A percentile compares a stretch with the other conserved stretches of the same genome.
These are phyloP conservation scores for Melospiza georgiana DNA, from an alignment of 2,113 vertebrate species.

Conservation along the genomic window DNA sequence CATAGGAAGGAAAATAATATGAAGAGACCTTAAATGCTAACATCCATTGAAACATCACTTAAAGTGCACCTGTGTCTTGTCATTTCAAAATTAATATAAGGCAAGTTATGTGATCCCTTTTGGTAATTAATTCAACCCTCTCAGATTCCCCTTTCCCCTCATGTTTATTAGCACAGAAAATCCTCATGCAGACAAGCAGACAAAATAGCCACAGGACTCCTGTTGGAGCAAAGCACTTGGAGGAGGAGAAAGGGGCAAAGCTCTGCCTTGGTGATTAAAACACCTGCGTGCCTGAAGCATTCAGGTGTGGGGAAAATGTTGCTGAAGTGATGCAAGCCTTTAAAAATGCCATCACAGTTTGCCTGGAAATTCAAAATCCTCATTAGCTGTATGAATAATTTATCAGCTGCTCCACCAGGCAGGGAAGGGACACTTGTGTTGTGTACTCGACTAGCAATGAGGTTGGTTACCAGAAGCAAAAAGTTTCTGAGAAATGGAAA, in stretches of 20 bases:
- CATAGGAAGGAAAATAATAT: not conserved
- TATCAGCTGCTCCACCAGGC: slow-evolving; percentile 52
- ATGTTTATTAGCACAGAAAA: slow-evolving; percentile 34
- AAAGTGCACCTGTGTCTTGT: slow-evolving; percentile 54
- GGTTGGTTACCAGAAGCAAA: not conserved
- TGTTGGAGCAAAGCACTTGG: slow-evolving; percentile 29
- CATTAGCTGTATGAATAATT: slow-evolving; percentile 70
- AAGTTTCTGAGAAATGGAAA: slow-evolving; percentile 4
- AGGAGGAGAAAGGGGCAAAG: not conserved
- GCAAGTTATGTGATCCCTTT: slow-evolving; percentile 14
- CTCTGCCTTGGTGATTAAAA: slow-evolving; percentile 34
- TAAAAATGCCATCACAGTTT: slow-evolving; percentile 49
- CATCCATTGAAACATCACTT: not conserved
- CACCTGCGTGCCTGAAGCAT: slow-evolving; percentile 75
- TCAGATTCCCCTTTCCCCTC: slow-evolving; percentile 28
- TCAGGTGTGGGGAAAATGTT: slow-evolving; percentile 72
- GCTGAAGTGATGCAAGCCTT: slow-evolving; percentile 36
- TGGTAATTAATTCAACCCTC: slow-evolving; percentile 44
- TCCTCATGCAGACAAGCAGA: slow-evolving; percentile 22
- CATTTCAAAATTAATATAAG: slow-evolving; percentile 56
- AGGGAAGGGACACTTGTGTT: slow-evolving; percentile 61
- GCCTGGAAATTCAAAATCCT: slow-evolving; percentile 63
- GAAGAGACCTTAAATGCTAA: not conserved
- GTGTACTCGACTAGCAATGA: slow-evolving; percentile 12
- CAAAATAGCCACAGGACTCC: slow-evolving; percentile 59